Evolutionary conservation across 2,888 invertebrate genomes (phyloP).

Genomic region (Pilophorus perplexus): DNA sequence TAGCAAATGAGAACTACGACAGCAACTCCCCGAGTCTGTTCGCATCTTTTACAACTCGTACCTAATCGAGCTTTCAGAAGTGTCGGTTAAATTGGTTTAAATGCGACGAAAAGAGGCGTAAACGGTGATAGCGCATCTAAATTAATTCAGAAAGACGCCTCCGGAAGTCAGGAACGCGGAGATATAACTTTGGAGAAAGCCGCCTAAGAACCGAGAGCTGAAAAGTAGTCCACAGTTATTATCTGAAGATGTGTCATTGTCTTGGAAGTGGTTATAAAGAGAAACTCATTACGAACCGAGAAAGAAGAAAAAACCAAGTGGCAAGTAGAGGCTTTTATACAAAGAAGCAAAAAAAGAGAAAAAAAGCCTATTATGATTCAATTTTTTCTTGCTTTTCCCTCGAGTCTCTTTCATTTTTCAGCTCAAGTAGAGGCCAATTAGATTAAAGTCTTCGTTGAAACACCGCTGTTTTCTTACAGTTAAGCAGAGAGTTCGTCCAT

Average conservation of each 20-base stretch:
- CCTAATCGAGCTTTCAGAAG: no score
- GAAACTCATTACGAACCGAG: constrained; percentile 25
- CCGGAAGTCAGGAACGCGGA: constrained; percentile 13
- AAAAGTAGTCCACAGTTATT: constrained; percentile 25
- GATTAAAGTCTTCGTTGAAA: no score
- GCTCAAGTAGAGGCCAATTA: no score
- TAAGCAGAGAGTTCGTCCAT: no score
- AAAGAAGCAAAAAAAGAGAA: constrained; percentile 11
- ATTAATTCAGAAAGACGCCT: constrained; percentile 29
- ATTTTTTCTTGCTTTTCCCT: constrained; percentile 1
- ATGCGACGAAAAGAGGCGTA: constrained; percentile 29
- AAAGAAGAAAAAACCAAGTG: constrained; percentile 5
- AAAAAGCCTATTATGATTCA: constrained; percentile 27
- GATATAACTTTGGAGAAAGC: neutral
- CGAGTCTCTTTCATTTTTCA: no score
- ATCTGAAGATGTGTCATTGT: constrained; percentile 31
- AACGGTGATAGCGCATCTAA: constrained; percentile 27
- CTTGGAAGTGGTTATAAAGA: constrained; percentile 27
- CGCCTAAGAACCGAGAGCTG: constrained; percentile 13
- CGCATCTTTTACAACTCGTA: no score
- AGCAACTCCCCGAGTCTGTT: no score
- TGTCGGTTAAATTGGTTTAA: constrained; percentile 28
- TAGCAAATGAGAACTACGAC: no score
- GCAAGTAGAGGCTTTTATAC: constrained; percentile 26
- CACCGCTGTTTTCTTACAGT: no score